Evolutionary conservation across 2,888 invertebrate genomes (phyloP), one percentile per base, ranked within the genome.

Genomic region (Nycteola revayana): DNA sequence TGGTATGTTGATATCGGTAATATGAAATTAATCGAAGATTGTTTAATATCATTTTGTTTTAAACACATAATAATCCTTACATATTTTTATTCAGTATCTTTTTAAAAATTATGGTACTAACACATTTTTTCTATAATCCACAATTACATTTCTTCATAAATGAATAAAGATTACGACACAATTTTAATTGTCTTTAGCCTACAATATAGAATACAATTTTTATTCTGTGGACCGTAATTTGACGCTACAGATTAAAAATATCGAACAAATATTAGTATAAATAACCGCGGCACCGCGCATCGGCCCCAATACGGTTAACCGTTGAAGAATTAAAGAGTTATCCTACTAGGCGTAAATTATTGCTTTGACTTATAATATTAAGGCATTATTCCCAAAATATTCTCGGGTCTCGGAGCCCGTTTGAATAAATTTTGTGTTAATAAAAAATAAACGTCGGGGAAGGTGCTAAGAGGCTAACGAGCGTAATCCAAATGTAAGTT

Each of bases 381-480:
- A 71, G 61, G 75, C 56, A 75, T 83, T 84, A 84, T 80, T 74
- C 69, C 76, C 75, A 67, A 82, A 83, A 82, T 75, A 75, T 77
- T 70, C 71, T 65, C 64, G 71, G 65, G n/a, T n/a, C n/a, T n/a
- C n/a, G n/a, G 60, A 21, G 32, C 58, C 72, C 73, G 75, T 81
- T 80, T 80, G 79, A 86, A 86, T 85, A 86, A 84, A 81, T 82
- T 85, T 69, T 75, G 58, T 83, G 78, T 82, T 80, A 79, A 82
- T 79, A 83, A 83, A 80, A 84, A 80, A 75, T 75, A 78, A 83
- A 79, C 70, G 78, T 76, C 72, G 69, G 69, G 61, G 69, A 85
- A 86, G 87, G 86, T 85, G 87, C 83, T 81, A 86, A 86, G 85
- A 84, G 81, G 72, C 81, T 87, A 86, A 86, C 85, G 86, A 86